Conservation (phyloP, 2,113 vertebrate genomes). For the Anarhynchus alexandrinus region DNA sequence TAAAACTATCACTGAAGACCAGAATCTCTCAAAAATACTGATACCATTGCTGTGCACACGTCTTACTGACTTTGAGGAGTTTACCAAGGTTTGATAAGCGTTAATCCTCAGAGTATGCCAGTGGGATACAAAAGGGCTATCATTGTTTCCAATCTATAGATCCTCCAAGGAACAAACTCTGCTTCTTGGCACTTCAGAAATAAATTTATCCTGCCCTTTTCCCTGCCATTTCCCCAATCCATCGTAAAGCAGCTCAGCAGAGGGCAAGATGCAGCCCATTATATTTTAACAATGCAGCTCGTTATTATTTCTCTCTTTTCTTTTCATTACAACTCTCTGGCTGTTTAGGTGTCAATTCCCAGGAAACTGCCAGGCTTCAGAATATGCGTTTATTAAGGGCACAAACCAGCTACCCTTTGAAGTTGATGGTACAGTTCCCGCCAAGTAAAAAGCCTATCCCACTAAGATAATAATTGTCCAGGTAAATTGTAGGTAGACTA, state of each 20-base stretch:
- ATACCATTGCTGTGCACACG: background rate
- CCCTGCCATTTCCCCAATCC: background rate
- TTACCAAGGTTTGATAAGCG: background rate
- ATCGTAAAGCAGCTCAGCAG: conserved; percentile 24
- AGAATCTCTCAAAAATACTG: background rate
- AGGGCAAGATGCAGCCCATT: conserved; percentile 33
- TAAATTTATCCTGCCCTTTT: conserved; percentile 42
- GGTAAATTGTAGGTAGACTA: conserved; percentile 10
- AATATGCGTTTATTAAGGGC: background rate
- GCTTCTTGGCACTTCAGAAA: background rate
- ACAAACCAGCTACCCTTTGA: conserved; percentile 15
- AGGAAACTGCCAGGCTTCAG: background rate
- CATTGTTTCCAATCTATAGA: background rate
- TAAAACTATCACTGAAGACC: background rate
- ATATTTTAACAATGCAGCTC: conserved; percentile 34
- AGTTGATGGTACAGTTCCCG: background rate
- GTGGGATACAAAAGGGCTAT: background rate
- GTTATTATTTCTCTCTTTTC: conserved; percentile 45
- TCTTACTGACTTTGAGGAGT: background rate
- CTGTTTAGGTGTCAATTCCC: conserved; percentile 17
- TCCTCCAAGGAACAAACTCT: background rate
- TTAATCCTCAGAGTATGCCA: background rate
- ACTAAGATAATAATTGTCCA: conserved; percentile 48
- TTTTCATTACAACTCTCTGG: conserved; percentile 2
- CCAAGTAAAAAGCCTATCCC: conserved; percentile 8